These are phyloP conservation scores for Euglossa dilemma DNA, from an alignment of 1,140 invertebrate species.

Conservation along the genomic window DNA sequence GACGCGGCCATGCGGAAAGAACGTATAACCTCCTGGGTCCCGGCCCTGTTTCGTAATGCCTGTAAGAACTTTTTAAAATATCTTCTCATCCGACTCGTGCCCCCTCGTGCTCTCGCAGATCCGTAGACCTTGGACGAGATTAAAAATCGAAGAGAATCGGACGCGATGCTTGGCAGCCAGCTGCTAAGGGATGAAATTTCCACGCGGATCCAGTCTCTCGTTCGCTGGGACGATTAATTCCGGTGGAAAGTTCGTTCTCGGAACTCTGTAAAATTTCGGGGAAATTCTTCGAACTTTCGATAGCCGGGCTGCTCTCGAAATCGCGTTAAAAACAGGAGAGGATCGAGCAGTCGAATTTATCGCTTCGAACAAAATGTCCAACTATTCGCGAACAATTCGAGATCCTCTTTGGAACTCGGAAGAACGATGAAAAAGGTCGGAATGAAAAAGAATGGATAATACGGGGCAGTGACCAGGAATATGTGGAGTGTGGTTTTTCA, in stretches of 20 bases:
- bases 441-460: conserved; percentile 19
- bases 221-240: conserved; percentile 26
- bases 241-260: conserved; percentile 5
- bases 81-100: too few species aligned
- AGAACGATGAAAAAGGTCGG: neutral
- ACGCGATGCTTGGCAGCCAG: too few species aligned
- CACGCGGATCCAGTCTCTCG: neutral
- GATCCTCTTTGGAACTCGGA: neutral
- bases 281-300: conserved; percentile 35
- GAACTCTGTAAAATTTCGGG: conserved; percentile 59
- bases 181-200: neutral
- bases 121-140: too few species aligned
- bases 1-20: neutral
- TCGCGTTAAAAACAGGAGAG: neutral
- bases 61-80: neutral
- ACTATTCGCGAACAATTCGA: conserved; percentile 24
- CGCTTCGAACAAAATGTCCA: conserved; percentile 46
- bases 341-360: conserved; percentile 49
- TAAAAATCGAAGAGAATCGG: too few species aligned
- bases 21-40: neutral
- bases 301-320: conserved; percentile 25
- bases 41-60: neutral
- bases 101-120: neutral
- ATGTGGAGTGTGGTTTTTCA: conserved; percentile 63
- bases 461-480: conserved; percentile 50